Evolutionary conservation across 2,888 invertebrate species (phyloP).

Genomic region (Dioctria rufipes): DNA sequence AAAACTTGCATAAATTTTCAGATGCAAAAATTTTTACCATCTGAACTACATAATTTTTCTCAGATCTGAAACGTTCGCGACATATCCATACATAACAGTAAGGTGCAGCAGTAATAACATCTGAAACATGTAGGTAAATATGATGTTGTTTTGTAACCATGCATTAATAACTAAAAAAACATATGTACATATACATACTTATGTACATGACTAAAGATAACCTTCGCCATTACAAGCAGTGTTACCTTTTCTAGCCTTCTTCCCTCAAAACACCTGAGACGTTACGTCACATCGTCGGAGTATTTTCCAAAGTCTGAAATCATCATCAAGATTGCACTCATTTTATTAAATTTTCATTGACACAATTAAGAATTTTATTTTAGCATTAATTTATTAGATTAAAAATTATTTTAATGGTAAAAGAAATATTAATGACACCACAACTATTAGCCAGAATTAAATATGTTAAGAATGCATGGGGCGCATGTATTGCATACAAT

Average conservation of each 20-base stretch:
- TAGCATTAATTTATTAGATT: background rate
- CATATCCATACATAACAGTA: background rate
- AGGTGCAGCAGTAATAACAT: background rate
- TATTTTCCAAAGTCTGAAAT: slow-evolving; percentile 1
- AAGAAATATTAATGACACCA: background rate
- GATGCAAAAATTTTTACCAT: background rate
- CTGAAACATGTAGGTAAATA: background rate
- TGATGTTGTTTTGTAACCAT: background rate
- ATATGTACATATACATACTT: too few relatives aligned
- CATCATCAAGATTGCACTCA: background rate
- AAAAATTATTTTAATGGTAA: background rate
- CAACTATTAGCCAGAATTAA: background rate
- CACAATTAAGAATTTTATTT: background rate
- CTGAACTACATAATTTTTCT: background rate
- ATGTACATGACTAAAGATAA: background rate
- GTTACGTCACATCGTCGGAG: background rate
- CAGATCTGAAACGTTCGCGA: background rate
- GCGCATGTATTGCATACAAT: background rate
- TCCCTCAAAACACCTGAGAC: slow-evolving; percentile 1
- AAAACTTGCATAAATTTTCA: background rate
- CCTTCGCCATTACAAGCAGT: background rate
- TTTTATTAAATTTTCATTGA: slow-evolving; percentile 1
- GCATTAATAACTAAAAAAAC: background rate
- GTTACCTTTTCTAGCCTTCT: slow-evolving; percentile 5
- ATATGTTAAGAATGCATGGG: background rate